Evolutionary conservation across 1,140 invertebrate species (phyloP).

Genomic region (Chironomus tepperi): DNA sequence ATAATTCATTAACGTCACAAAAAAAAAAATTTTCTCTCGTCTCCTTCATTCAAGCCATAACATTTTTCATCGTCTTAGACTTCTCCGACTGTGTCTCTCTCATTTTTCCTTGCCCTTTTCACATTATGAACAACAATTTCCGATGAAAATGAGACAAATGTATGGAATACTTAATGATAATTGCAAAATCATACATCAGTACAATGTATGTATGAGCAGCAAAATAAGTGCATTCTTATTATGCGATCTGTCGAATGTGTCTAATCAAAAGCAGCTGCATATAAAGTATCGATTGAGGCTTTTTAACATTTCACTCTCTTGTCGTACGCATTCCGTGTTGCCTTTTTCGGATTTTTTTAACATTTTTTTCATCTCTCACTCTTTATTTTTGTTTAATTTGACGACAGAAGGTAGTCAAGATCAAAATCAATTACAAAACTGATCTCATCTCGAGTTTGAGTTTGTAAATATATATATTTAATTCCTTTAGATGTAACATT

Average conservation of each 20-base stretch:
- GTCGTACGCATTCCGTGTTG: not conserved
- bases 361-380: not conserved
- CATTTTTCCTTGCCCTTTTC: not conserved
- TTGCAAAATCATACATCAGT: not conserved
- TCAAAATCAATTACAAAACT: not conserved
- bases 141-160: not conserved
- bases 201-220: constrained; percentile 6
- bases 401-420: not conserved
- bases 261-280: not conserved
- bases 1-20: not conserved
- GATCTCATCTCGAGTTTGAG: not conserved
- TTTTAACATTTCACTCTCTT: constrained; percentile 14
- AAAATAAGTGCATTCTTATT: not conserved
- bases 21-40: too few relatives aligned
- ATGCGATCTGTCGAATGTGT: not conserved
- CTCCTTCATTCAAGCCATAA: not conserved
- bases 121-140: not conserved
- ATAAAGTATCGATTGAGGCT: not conserved
- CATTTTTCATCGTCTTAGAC: not conserved
- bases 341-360: not conserved
- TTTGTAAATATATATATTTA: not conserved
- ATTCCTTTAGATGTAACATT: not conserved
- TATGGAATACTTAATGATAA: constrained; percentile 17
- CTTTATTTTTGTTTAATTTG: not conserved
- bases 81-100: not conserved